Evolutionary conservation across 92 coral and sea anemone species (phyloP), one percentile per base, ranked within the genome.

Genomic region (Galaxea fascicularis): DNA sequence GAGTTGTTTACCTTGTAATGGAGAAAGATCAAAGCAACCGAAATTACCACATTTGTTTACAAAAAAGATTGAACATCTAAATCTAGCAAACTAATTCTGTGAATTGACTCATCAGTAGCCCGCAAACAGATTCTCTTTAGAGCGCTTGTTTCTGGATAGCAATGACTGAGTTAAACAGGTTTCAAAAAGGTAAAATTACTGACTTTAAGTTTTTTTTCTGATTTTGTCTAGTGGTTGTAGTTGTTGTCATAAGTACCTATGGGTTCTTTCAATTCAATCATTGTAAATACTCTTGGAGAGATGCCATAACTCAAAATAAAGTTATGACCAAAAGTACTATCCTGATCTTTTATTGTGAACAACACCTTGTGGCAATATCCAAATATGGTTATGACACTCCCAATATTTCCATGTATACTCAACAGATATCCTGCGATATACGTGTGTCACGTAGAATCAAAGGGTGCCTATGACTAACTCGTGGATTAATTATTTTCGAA

Each of bases 231-330:
- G 28, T 39, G 56, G 71, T 77, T 3, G 47, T 11, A 15, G 21
- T 15, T 77, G 41, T 24, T 29, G 58, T 8, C 35, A 41, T 11
- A 66, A 20, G 13, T 65, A 8, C 24, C 30, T 31, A 25, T 51
- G 29, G 72, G 29, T 66, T 51, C 65, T 57, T 67, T 52, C 45
- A 66, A 29, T 28, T 66, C 54, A 79, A 28, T 45, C 51, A 52
- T 65, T 79, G 75, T 77, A 77, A 77, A 77, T 53, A 63, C 51
- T 21, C 31, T 22, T 24, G 8, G 27, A 68, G 74, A 35, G 41
- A 47, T 15, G 72, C 49, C 35, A 45, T 18, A 49, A 47, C 44
- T 20, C 44, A 47, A 16, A 63, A 64, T 63, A 78, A 64, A 47
- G 18, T 26, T 9, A 59, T 51, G 41, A 22, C 59, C 54, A 8